These are phyloP conservation scores for Pelvicachromis taeniatus DNA, from an alignment of 2,113 vertebrate genomes.

Conservation along the genomic window DNA sequence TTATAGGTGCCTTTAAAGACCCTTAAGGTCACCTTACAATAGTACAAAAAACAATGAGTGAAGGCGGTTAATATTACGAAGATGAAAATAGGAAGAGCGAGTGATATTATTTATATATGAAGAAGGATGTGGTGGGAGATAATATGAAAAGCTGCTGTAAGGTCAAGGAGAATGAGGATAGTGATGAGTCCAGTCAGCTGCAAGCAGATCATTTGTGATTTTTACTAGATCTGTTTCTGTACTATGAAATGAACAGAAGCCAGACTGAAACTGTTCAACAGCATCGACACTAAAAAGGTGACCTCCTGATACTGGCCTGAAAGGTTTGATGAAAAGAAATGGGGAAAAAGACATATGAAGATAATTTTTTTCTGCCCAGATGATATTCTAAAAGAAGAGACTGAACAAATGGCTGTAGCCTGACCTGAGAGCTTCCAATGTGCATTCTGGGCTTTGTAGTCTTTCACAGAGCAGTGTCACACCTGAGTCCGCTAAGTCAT, in stretches of 20 bases:
- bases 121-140: too few species aligned
- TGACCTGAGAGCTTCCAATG: neutral
- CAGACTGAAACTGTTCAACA: neutral
- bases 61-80: too few species aligned
- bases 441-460: neutral
- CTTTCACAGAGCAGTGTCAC: neutral
- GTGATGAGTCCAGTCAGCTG: too few species aligned
- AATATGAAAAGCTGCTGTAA: too few species aligned
- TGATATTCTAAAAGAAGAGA: rapidly evolving
- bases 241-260: neutral
- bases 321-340: neutral
- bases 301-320: neutral
- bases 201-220: too few species aligned
- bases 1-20: too few species aligned
- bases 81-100: too few species aligned
- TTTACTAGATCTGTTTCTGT: neutral
- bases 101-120: too few species aligned
- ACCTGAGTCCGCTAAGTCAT: neutral
- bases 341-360: neutral
- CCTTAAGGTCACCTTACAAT: too few species aligned
- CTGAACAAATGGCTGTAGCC: neutral
- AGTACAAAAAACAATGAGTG: too few species aligned
- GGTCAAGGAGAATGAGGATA: too few species aligned
- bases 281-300: neutral
- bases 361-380: neutral